These are phyloP conservation scores for Tenthredo livida DNA, from an alignment of 2,888 invertebrate genomes.

Conservation along the genomic window DNA sequence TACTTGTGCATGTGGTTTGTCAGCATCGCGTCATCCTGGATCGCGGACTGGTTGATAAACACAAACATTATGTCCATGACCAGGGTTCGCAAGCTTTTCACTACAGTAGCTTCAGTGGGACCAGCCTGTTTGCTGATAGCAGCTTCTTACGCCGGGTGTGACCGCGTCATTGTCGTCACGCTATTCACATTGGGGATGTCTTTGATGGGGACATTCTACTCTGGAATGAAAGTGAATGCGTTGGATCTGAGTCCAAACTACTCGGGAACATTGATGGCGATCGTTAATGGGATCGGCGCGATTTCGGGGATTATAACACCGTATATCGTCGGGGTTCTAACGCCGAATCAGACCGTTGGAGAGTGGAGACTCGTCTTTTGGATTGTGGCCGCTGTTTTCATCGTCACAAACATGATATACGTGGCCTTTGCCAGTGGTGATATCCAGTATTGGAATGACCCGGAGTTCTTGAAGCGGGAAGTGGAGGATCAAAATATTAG, in stretches of 20 bases:
- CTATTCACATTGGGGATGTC: constrained; percentile 86
- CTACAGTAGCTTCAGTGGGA: constrained; percentile 78
- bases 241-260: constrained; percentile 79
- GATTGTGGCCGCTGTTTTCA: constrained; percentile 86
- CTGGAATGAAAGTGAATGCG: constrained; percentile 79
- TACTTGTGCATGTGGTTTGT: constrained; percentile 78
- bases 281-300: constrained; percentile 84
- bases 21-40: constrained; percentile 73
- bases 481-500: background rate
- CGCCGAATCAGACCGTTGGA: constrained; percentile 82
- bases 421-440: constrained; percentile 85
- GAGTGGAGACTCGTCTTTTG: constrained; percentile 91
- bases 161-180: constrained; percentile 78
- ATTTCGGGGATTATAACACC: constrained; percentile 85
- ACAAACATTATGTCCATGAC: constrained; percentile 74
- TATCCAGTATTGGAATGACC: constrained; percentile 86
- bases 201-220: constrained; percentile 80
- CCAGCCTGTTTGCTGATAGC: constrained; percentile 79
- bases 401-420: constrained; percentile 85
- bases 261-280: constrained; percentile 78
- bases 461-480: constrained; percentile 64
- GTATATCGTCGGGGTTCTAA: constrained; percentile 82
- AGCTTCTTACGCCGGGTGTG: constrained; percentile 79
- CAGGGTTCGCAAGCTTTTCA: constrained; percentile 78
- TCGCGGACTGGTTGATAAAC: constrained; percentile 77